A percentile compares a stretch with the other conserved stretches of the same genome.
Conservation (phyloP, 2,888 invertebrate species). For the Phalangium opilio region DNA sequence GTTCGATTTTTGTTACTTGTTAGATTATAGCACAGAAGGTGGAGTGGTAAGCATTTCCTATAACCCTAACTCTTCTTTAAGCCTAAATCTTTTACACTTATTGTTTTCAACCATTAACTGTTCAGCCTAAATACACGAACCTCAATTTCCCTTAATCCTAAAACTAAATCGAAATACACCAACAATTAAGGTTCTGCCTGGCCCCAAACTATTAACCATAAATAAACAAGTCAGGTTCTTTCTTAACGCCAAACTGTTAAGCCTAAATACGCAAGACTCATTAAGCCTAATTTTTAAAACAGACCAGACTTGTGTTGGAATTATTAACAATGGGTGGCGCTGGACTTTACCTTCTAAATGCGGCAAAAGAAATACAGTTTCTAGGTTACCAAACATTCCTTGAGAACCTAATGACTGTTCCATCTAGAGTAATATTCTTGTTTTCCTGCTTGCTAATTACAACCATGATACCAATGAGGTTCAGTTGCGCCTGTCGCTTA, state of each 20-base stretch:
- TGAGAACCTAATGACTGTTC: constrained; percentile 79
- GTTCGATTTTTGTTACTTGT: neutral
- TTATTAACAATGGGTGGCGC: constrained; percentile 64
- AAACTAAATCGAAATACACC: neutral
- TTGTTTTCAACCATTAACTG: no score
- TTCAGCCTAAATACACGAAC: no score
- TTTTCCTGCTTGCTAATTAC: constrained; percentile 80
- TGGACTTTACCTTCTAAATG: constrained; percentile 64
- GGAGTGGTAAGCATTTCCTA: neutral
- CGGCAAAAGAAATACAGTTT: constrained; percentile 72
- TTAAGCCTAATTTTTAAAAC: neutral
- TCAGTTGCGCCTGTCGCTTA: constrained; percentile 65
- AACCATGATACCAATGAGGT: constrained; percentile 63
- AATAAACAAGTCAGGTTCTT: neutral
- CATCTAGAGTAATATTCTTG: constrained; percentile 82
- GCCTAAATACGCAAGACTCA: constrained; percentile 13
- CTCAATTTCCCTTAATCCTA: no score
- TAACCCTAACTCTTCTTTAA: no score
- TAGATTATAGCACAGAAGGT: neutral
- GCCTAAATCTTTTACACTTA: no score
- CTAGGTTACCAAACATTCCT: constrained; percentile 86
- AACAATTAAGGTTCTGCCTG: neutral
- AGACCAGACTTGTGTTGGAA: constrained; percentile 54
- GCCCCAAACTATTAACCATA: neutral
- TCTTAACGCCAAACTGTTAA: neutral